Evolutionary conservation across 2,797 vertebrate genomes (phyloP).

Genomic region (Masticophis lateralis): DNA sequence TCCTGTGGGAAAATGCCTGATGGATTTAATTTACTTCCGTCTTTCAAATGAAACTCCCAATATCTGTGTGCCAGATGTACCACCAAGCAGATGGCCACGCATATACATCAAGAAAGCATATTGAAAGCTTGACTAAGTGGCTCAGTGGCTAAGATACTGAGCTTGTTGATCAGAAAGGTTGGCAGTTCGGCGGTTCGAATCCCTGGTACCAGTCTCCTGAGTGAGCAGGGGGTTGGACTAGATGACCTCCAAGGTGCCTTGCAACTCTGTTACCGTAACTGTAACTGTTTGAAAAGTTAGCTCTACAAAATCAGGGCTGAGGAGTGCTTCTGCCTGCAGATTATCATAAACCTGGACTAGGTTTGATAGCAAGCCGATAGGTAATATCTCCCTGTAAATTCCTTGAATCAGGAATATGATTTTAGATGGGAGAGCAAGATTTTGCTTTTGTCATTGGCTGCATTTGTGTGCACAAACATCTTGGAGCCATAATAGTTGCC

Average conservation of each 20-base stretch:
- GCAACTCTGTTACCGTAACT: no score
- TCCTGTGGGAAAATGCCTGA: not conserved
- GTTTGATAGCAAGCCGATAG: not conserved
- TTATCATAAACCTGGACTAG: not conserved
- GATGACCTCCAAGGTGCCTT: no score
- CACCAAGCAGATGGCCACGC: not conserved
- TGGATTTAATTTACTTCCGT: constrained; percentile 15
- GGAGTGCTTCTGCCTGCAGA: not conserved
- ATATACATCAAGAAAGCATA: not conserved
- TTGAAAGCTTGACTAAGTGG: not conserved
- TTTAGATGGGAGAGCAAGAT: not conserved
- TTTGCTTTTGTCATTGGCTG: not conserved
- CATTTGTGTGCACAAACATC: not conserved
- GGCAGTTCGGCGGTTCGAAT: no score
- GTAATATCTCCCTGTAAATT: not conserved
- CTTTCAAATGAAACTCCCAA: not conserved
- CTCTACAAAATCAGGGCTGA: not conserved
- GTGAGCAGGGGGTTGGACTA: no score
- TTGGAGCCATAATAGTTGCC: not conserved
- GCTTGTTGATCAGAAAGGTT: no score
- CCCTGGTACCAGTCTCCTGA: no score
- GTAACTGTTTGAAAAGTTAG: not conserved
- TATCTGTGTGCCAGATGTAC: not conserved
- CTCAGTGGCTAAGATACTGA: no score
- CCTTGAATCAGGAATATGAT: not conserved